Evolutionary conservation across 2,113 vertebrate genomes (phyloP).

Genomic region (Tragulus kanchil): DNA sequence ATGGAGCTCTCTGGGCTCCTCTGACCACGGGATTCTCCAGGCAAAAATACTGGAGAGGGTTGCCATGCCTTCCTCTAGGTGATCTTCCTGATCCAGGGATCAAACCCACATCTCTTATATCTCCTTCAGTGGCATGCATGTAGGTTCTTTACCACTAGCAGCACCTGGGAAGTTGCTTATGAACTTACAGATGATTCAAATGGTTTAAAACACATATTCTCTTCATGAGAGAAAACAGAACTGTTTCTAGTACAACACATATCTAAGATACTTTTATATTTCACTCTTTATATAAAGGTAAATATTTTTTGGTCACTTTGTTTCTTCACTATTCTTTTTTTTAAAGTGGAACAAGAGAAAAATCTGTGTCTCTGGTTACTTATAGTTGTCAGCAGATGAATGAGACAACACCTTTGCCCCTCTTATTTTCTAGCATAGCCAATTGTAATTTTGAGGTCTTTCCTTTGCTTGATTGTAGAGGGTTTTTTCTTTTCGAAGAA

Average conservation of each 20-base stretch:
- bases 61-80: background rate
- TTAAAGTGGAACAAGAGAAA: background rate
- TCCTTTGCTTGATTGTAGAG: background rate
- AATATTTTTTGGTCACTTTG: background rate
- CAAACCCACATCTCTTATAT: background rate
- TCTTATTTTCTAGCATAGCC: background rate
- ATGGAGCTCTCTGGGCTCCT: background rate
- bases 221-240: background rate
- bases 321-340: background rate
- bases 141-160: background rate
- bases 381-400: background rate
- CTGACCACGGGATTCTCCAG: background rate
- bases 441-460: constrained; percentile 46
- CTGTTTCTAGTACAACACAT: background rate
- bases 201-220: background rate
- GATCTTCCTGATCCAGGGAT: background rate
- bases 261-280: background rate
- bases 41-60: background rate
- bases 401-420: background rate
- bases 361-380: background rate
- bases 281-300: constrained; percentile 14
- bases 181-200: constrained; percentile 18
- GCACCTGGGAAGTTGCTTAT: background rate
- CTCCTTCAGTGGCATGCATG: background rate
- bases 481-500: constrained; percentile 7